phyloP scores from a whole-genome alignment of 2,797 vertebrate species.

The Remorina albescens region DNA sequence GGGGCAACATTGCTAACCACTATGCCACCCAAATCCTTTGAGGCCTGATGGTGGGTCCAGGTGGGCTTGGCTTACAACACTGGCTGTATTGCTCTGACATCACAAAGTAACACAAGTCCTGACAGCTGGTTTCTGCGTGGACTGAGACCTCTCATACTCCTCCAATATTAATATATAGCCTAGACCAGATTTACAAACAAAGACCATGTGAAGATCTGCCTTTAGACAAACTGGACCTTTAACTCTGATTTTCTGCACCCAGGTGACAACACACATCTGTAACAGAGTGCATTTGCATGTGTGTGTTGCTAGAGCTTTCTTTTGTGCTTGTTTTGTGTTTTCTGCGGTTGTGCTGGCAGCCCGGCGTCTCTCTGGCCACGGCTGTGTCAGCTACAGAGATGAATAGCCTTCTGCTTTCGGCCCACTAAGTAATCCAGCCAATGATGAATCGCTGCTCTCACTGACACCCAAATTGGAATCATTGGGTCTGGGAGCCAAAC shows the following conservation, averaged over 20 bases:
- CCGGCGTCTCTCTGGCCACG: slow-evolving; percentile 69
- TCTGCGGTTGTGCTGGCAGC: slow-evolving; percentile 48
- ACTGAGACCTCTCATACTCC: too few relatives aligned
- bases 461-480: slow-evolving; percentile 83
- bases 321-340: slow-evolving; percentile 27
- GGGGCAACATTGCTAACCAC: too few relatives aligned
- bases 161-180: too few relatives aligned
- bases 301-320: slow-evolving; percentile 31
- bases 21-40: too few relatives aligned
- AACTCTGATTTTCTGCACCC: neutral
- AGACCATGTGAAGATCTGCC: too few relatives aligned
- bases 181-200: too few relatives aligned
- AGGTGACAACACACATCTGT: neutral
- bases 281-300: slow-evolving; percentile 18
- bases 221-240: too few relatives aligned
- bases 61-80: too few relatives aligned
- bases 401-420: slow-evolving; percentile 81
- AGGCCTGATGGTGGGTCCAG: too few relatives aligned
- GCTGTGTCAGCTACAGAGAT: slow-evolving; percentile 81
- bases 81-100: too few relatives aligned
- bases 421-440: slow-evolving; percentile 83
- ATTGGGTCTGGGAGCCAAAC: slow-evolving; percentile 77
- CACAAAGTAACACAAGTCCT: too few relatives aligned
- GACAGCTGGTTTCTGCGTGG: too few relatives aligned
- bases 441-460: slow-evolving; percentile 84